phyloP scores from a whole-genome alignment of 1,140 invertebrate species.

The Drosophila sechellia region DNA sequence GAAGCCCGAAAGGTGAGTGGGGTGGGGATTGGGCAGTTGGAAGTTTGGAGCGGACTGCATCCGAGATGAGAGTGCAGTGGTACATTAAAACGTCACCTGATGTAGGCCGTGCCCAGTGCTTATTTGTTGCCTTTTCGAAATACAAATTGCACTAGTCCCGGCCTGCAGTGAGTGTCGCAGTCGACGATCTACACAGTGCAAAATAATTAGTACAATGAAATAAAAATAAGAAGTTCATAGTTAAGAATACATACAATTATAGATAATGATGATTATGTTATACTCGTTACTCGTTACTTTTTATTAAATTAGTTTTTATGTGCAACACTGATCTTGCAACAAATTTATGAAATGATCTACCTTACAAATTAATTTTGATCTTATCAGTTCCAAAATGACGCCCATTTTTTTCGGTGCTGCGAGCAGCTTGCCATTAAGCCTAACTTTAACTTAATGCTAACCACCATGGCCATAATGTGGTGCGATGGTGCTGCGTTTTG shows the following conservation, averaged over 20 bases:
- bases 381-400: too few species aligned
- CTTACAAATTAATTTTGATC: too few species aligned
- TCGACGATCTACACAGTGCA: conserved; percentile 36
- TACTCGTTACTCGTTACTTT: neutral
- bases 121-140: conserved; percentile 75
- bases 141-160: conserved; percentile 85
- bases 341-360: neutral
- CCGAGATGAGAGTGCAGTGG: conserved; percentile 45
- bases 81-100: conserved; percentile 82
- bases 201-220: neutral
- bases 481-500: conserved; percentile 26
- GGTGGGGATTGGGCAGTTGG: neutral
- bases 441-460: conserved; percentile 28
- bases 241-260: too few species aligned
- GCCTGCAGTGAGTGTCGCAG: conserved; percentile 81
- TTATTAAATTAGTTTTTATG: too few species aligned
- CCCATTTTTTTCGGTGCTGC: conserved; percentile 3
- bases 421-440: conserved; percentile 20
- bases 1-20: conserved; percentile 12
- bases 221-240: neutral
- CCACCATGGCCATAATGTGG: conserved; percentile 48
- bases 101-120: conserved; percentile 84
- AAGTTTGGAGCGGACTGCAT: conserved; percentile 12
- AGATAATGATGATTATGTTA: too few species aligned
- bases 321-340: neutral